phyloP scores from a whole-genome alignment of 2,888 invertebrate species.

The Mythimna albipuncta region DNA sequence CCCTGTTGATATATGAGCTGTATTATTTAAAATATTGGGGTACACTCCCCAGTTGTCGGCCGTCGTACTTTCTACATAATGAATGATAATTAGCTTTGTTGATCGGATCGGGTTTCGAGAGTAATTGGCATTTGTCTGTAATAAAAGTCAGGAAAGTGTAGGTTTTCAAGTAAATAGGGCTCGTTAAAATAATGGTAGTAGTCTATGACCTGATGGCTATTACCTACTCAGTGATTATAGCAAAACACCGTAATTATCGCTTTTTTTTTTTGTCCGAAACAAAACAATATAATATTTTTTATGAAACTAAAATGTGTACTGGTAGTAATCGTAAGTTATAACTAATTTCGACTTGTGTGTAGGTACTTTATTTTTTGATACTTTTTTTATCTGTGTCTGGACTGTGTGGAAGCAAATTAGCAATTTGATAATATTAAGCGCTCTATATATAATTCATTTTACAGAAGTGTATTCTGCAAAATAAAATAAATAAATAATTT shows the following conservation, averaged over 20 bases:
- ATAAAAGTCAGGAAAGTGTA: conserved; percentile 47
- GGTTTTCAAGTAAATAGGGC: conserved; percentile 33
- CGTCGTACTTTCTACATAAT: conserved; percentile 37
- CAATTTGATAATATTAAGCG: no score
- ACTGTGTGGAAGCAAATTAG: no score
- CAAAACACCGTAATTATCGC: neutral
- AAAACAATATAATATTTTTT: no score
- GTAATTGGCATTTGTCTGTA: conserved; percentile 44
- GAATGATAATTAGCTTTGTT: conserved; percentile 44
- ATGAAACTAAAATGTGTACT: no score
- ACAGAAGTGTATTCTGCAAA: no score
- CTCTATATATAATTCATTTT: no score
- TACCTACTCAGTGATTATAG: neutral
- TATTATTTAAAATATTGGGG: conserved; percentile 69
- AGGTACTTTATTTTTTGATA: no score
- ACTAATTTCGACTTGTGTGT: no score
- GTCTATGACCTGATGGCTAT: conserved; percentile 2
- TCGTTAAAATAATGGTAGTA: conserved; percentile 28
- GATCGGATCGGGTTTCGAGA: conserved; percentile 43
- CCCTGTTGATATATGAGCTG: conserved; percentile 67
- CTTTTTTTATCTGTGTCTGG: no score
- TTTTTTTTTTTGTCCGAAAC: neutral
- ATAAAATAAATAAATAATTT: no score
- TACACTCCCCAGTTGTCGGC: conserved; percentile 38
- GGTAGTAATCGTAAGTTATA: no score